A percentile compares a stretch with the other conserved stretches of the same genome.
These are phyloP conservation scores for Tamias sibiricus DNA, from an alignment of 2,113 vertebrate genomes.

Conservation along the genomic window DNA sequence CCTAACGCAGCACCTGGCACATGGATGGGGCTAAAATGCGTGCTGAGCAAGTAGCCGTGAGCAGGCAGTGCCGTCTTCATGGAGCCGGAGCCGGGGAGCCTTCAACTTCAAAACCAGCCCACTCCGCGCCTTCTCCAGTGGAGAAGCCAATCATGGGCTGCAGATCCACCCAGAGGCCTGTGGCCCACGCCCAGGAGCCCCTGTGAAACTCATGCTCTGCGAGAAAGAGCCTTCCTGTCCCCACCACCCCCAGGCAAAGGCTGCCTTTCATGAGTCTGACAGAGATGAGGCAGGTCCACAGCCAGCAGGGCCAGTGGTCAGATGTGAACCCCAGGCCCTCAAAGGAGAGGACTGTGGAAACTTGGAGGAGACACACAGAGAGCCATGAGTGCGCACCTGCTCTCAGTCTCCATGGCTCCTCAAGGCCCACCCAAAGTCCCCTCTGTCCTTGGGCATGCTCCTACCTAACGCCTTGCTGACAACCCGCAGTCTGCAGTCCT, in stretches of 20 bases:
- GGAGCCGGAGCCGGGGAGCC: neutral
- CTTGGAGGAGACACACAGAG: neutral
- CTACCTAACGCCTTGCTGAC: neutral
- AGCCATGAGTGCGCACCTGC: rapidly evolving
- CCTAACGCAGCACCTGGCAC: rapidly evolving
- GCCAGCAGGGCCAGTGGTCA: no score
- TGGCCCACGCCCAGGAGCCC: no score
- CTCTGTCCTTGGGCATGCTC: neutral
- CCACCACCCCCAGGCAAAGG: no score
- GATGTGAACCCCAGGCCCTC: neutral
- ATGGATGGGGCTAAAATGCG: neutral
- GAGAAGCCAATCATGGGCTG: no score
- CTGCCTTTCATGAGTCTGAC: no score
- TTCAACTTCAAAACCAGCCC: neutral
- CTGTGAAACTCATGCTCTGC: no score
- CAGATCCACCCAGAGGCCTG: no score
- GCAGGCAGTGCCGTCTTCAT: neutral
- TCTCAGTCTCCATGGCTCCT: neutral
- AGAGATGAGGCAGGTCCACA: no score
- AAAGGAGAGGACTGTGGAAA: neutral
- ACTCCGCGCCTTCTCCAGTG: neutral
- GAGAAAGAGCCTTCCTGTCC: no score
- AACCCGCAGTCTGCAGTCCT: neutral
- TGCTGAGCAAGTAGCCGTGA: neutral
- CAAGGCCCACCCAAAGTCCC: neutral